Evolutionary conservation across 2,888 invertebrate species (phyloP).

Genomic region (Sesia bembeciformis): DNA sequence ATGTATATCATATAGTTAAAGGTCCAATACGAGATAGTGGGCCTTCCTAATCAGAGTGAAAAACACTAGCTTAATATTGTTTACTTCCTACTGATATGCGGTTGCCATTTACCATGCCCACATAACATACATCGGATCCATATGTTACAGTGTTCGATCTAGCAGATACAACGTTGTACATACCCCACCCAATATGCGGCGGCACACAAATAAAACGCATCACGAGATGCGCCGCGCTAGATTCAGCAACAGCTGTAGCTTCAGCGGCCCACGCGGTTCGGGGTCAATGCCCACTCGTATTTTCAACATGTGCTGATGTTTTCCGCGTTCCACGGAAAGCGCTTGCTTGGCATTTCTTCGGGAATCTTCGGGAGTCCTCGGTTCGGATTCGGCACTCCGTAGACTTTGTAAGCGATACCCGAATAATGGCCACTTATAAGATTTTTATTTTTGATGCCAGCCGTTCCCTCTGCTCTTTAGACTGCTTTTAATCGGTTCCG

Average conservation of each 20-base stretch:
- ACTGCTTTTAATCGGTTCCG: constrained; percentile 9
- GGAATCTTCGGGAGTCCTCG: constrained; percentile 40
- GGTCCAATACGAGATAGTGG: too few relatives aligned
- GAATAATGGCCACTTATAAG: constrained; percentile 12
- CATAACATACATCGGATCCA: background rate
- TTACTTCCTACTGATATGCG: too few relatives aligned
- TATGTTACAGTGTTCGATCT: constrained; percentile 9
- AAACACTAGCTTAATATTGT: too few relatives aligned
- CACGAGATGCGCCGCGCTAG: constrained; percentile 50
- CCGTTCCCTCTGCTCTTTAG: constrained; percentile 9
- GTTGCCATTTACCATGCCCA: background rate
- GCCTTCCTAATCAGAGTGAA: too few relatives aligned
- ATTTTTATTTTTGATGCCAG: constrained; percentile 10
- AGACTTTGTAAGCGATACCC: constrained; percentile 11
- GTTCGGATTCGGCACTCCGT: constrained; percentile 1
- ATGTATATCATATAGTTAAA: too few relatives aligned
- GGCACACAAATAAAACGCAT: constrained; percentile 41
- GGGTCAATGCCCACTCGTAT: constrained; percentile 71
- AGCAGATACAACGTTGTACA: constrained; percentile 16
- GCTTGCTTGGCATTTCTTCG: constrained; percentile 62
- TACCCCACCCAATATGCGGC: constrained; percentile 4
- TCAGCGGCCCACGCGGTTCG: constrained; percentile 51
- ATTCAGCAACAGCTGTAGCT: constrained; percentile 65
- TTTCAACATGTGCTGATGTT: constrained; percentile 72
- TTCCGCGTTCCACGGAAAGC: constrained; percentile 73